A percentile compares a stretch with the other conserved stretches of the same genome.
These are phyloP conservation scores for Brachionus asplanchnoidis DNA, from an alignment of 1,140 invertebrate species.

Conservation along the genomic window DNA sequence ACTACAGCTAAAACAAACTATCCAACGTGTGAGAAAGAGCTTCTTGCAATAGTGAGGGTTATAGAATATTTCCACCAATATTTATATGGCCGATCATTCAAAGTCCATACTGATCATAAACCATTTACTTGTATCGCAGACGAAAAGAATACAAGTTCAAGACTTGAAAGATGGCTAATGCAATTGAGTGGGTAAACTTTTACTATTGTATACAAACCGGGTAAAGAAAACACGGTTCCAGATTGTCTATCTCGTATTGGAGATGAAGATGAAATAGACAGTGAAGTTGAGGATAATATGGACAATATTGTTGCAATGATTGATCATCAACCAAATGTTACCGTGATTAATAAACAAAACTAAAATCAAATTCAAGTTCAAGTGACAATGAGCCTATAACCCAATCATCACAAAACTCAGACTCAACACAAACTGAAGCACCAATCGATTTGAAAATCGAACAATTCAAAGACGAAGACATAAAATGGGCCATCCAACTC, in stretches of 20 bases:
- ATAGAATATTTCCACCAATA: slow-evolving; percentile 55
- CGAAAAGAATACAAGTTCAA: slow-evolving; percentile 38
- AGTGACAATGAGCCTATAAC: neutral
- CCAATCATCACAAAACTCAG: neutral
- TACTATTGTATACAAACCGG: neutral
- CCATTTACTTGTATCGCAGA: slow-evolving; percentile 52
- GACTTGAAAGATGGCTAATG: neutral
- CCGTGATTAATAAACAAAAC: neutral
- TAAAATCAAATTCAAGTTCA: too few species aligned
- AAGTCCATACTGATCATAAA: slow-evolving; percentile 58
- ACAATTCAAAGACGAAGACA: too few species aligned
- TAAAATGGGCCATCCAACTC: neutral
- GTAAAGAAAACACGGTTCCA: neutral
- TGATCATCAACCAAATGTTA: neutral
- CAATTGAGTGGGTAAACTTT: neutral
- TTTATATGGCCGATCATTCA: slow-evolving; percentile 56
- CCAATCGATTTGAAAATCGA: neutral
- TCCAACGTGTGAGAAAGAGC: slow-evolving; percentile 51
- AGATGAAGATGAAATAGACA: neutral
- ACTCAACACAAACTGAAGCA: too few species aligned
- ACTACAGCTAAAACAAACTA: slow-evolving; percentile 44
- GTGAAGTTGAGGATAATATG: neutral
- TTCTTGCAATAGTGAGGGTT: slow-evolving; percentile 53
- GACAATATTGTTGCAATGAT: neutral
- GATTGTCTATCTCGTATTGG: neutral